Base-by-base conservation (phyloP, 2,888 invertebrate species). In the Lottia scabra region DNA sequence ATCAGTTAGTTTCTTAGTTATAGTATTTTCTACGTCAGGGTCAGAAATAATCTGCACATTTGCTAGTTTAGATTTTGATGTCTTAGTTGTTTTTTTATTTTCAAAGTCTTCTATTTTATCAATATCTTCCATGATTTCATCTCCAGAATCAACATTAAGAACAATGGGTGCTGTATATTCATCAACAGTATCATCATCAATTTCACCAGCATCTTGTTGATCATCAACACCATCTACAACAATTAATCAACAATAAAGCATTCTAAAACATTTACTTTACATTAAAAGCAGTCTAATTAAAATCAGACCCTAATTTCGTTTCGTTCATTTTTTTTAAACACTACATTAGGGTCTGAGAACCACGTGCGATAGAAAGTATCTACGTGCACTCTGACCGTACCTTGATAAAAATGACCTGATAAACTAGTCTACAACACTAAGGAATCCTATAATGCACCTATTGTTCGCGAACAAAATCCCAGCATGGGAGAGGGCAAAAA, bases 141-240 rank as follows among this genome's bases (percentile, higher is more conserved):
- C 56, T 10, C 23, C 56, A 2, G 56, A 12, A 56, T 56, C 56
- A 12, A 23, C 56, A 12, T 19, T 56, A 16, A 73, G 68, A 44
- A 75, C 74, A 2, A 69, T 48, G 13, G 75, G 72, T n/a, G 75
- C 78, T 45, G 71, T 67, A 30, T 73, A 74, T 23, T 77, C 76
- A 27, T 84, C 83, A 48, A 76, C 76, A 23, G 81, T 78, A 26
- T 80, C 82, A 46, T 80, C 79, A n/a, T 81, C 82, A 27, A 78
- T 74, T 27, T 80, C 80, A 65, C 82, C 82, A 16, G 75, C 75
- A 62, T 77, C 80, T 1, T 75, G 68, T 26, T 74, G 74, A 3
- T 69, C 69, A 19, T 72, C 71, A n/a, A 70, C 78, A 15, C 72
- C 77, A 67, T 78, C 71, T 71, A 63, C 10, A 48, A 46, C 15